Conservation (phyloP, 2,113 vertebrate genomes). For the Columba livia region DNA sequence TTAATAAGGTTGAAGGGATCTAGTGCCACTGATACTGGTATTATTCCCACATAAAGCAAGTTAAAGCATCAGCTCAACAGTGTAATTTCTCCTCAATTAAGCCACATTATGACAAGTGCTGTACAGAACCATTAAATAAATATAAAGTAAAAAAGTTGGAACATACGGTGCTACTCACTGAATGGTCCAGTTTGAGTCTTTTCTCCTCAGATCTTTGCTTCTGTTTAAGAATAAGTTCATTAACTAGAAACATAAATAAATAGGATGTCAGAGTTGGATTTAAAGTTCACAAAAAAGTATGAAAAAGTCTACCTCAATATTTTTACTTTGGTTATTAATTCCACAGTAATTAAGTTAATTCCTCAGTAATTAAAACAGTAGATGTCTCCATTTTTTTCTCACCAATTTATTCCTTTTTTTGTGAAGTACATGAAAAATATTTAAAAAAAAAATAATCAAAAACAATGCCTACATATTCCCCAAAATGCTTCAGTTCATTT, state of each 20-base stretch:
- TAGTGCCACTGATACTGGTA: not conserved
- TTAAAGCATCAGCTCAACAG: not conserved
- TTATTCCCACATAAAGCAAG: not conserved
- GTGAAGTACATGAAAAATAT: too few species aligned
- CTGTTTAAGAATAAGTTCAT: conserved; percentile 98
- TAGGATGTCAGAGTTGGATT: not conserved
- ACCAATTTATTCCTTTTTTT: not conserved
- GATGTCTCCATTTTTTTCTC: not conserved
- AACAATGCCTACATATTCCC: not conserved
- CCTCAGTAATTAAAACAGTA: not conserved
- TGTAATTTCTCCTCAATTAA: not conserved
- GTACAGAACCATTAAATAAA: not conserved
- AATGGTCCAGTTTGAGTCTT: conserved; percentile 95
- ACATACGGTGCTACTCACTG: conserved; percentile 92
- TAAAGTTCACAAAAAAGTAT: not conserved
- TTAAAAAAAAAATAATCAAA: not conserved
- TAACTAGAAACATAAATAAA: conserved; percentile 79
- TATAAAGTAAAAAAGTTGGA: conserved; percentile 75
- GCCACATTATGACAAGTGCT: not conserved
- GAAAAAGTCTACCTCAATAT: not conserved
- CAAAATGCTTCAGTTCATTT: not conserved
- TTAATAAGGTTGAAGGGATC: not conserved
- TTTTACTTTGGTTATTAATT: not conserved
- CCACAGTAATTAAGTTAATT: not conserved
- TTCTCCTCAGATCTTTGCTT: conserved; percentile 97